A percentile compares a stretch with the other conserved stretches of the same genome.
Evolutionary conservation across 2,797 vertebrate species (phyloP).

Genomic region (Gambelia wislizenii): DNA sequence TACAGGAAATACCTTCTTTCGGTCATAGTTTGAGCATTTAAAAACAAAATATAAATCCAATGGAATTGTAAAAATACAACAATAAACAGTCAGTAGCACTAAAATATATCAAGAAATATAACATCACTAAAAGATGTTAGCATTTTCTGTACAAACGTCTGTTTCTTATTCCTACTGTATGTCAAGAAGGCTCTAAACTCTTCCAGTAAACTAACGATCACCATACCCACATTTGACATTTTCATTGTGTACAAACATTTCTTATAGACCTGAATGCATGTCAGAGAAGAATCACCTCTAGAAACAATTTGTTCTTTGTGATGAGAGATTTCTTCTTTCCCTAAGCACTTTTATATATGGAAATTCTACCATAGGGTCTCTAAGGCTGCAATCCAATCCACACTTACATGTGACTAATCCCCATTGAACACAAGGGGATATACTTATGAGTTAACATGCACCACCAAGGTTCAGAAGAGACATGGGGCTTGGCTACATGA

Average conservation of each 20-base stretch:
- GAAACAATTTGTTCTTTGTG: conserved; percentile 30
- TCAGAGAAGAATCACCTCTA: conserved; percentile 18
- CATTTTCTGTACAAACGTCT: not conserved
- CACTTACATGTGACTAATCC: not conserved
- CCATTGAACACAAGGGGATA: not conserved
- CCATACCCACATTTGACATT: conserved; percentile 5
- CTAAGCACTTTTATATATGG: conserved; percentile 18
- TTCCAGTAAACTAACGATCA: not conserved
- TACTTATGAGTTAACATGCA: not conserved
- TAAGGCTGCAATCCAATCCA: not conserved
- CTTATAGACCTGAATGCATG: conserved; percentile 5
- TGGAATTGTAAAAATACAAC: not conserved
- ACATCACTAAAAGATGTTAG: conserved; percentile 14
- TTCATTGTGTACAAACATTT: conserved; percentile 17
- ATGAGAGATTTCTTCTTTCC: conserved; percentile 35
- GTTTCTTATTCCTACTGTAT: not conserved
- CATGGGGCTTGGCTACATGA: no score
- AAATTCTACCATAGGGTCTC: conserved; percentile 46
- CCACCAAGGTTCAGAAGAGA: conserved; percentile 12
- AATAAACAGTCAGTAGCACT: conserved; percentile 13
- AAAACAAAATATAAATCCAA: not conserved
- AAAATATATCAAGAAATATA: conserved; percentile 27
- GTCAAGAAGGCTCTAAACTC: not conserved
- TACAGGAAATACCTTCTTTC: not conserved
- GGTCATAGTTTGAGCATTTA: not conserved